Base-by-base conservation (phyloP, 2,888 invertebrate genomes). In the Agriotes lineatus region DNA sequence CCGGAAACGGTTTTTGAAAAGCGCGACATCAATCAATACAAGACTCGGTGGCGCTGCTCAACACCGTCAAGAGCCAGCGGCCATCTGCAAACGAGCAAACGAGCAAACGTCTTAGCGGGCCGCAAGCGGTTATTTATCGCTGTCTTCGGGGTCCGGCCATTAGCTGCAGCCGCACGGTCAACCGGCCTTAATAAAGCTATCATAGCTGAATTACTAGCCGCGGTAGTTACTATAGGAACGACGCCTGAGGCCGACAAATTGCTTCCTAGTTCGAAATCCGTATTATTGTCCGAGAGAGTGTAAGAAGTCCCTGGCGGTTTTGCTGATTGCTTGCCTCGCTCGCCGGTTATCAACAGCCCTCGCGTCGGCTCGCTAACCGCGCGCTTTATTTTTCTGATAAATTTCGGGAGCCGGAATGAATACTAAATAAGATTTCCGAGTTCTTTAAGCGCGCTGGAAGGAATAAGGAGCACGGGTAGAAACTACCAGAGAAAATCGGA, bases 161-260 rank as follows among this genome's bases (percentile, higher is more conserved):
- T 80, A 79, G 80, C 78, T 76, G 74, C 72, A 76, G 73, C 76
- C 77, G 74, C 76, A 76, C 76, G 77, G 78, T 79, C 80, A 77
- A 77, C 77, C 72, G 74, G 74, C 79, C 78, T 78, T 80, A 80
- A 81, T 81, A 81, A 80, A 81, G 78, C 81, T 79, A 80, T 80
- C 80, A 79, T 75, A 77, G 78, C 77, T 74, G 70, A 70, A 62
- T 70, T 70, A 70, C 58, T 75, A 78, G 78, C 77, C 73, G 72
- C 65, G 65, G 69, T 61, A 72, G 75, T 75, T 74, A 75, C 74
- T 73, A 71, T 73, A 74, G 74, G 69, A 74, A 75, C 74, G 69
- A 67, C 60, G 68, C 74, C 71, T 58, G 71, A 66, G 72, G 73
- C 74, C 71, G 75, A 76, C 76, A 76, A 75, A 75, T 76, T 76